Evolutionary conservation across 2,888 invertebrate genomes (phyloP), one percentile per base, ranked within the genome.

Genomic region (Athetis lepigone): DNA sequence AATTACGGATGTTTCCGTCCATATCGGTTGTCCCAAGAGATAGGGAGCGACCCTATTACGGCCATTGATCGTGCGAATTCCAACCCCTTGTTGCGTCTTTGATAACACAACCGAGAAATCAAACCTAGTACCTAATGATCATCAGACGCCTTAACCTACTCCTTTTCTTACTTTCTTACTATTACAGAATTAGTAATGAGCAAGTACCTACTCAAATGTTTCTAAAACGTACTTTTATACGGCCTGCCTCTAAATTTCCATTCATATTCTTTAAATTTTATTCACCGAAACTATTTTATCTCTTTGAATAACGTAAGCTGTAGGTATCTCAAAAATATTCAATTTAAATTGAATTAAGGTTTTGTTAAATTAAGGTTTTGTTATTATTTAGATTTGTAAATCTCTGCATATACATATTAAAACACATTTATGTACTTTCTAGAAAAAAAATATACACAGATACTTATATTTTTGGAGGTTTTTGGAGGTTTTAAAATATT

Each of bases 1-100:
- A 25, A 23, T 37, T 45, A 25, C 33, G 18, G 18, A 18, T 50
- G 62, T 9, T 39, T 61, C 2, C 33, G 21, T 46, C 25, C 33
- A 33, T 27, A 37, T 27, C 49, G 25, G 43, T 25, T 11, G 19
- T 60, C 62, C 23, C 49, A n/a, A 16, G 37, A 39, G 42, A 61
- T 36, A 13, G 23, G 8, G 37, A 43, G 47, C 49, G 47, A 70
- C 61, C 27, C 37, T 37, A 18, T 45, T 59, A 57, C 47, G n/a
- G 13, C 18, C 63, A 61, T 50, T 36, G 37, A 62, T 66, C 50
- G 49, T 45, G 29, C 8, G 18, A 70, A 62, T 50, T 39, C 9
- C 37, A 5, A 66, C 16, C 21, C 37, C 25, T 11, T 50, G 37
- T 39, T 49, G 43, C 71, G 42, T 16, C 19, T 49, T 33, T 46